A percentile compares a stretch with the other conserved stretches of the same genome.
These are phyloP conservation scores for Metridium senile DNA, from an alignment of 92 coral and sea anemone genomes.

Conservation along the genomic window DNA sequence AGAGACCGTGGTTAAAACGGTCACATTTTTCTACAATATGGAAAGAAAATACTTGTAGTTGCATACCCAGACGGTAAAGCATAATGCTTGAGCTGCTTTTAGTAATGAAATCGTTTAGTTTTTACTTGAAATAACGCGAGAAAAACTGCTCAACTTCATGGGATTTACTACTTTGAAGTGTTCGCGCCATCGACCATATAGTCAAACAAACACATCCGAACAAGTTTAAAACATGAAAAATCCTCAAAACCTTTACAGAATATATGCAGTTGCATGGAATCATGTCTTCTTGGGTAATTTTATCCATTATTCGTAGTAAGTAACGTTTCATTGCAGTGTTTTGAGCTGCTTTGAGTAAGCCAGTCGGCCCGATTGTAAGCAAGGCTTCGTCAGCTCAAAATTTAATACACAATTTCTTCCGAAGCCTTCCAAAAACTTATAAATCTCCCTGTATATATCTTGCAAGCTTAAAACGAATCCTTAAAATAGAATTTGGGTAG, in stretches of 20 bases:
- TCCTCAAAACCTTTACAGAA: background rate
- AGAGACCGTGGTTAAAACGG: background rate
- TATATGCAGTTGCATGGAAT: background rate
- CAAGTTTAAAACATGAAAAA: background rate
- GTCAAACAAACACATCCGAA: background rate
- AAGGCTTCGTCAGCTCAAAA: no score
- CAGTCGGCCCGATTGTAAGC: no score
- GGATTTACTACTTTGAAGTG: background rate
- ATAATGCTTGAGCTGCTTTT: background rate
- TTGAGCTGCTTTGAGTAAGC: no score
- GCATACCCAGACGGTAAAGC: background rate
- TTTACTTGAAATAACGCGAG: background rate
- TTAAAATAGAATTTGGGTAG: no score
- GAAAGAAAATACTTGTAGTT: background rate
- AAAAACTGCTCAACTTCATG: background rate
- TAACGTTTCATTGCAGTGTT: no score
- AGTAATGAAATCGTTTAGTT: background rate
- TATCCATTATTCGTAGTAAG: no score
- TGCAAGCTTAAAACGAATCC: no score
- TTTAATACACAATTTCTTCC: no score
- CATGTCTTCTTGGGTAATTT: no score
- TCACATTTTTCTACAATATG: background rate
- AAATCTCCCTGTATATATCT: no score
- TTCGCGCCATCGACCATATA: background rate
- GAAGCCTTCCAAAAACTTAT: no score